Percentiles rank a stretch among this genome's conserved stretches.
These are phyloP conservation scores for Pseudomyrmex pallidus DNA, from an alignment of 1,140 invertebrate genomes.

Conservation along the genomic window DNA sequence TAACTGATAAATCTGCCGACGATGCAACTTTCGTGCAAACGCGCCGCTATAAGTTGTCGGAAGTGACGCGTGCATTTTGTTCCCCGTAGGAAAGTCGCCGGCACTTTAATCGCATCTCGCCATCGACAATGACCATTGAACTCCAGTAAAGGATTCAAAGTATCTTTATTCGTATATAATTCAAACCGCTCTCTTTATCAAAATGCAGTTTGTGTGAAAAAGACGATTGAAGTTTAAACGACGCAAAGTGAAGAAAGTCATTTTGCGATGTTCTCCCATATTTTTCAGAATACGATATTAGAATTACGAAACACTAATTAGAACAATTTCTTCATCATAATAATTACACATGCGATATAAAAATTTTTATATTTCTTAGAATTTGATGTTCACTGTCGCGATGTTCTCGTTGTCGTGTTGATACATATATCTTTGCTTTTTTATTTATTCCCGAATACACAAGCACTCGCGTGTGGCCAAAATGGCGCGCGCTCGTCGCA, in stretches of 20 bases:
- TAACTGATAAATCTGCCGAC: conserved; percentile 53
- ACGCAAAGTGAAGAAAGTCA: neutral
- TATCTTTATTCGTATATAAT: neutral
- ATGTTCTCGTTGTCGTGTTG: neutral
- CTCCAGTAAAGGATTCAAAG: neutral
- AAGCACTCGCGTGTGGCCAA: neutral
- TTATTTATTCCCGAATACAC: conserved; percentile 15
- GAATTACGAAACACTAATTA: too few species aligned
- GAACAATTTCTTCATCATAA: too few species aligned
- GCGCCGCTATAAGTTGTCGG: conserved; percentile 29
- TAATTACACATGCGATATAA: too few species aligned
- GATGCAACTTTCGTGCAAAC: conserved; percentile 39
- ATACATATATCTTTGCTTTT: neutral
- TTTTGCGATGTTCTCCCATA: too few species aligned
- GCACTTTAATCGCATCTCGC: conserved; percentile 19
- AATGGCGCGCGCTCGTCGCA: conserved; percentile 47
- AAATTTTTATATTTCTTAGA: neutral
- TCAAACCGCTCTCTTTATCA: neutral
- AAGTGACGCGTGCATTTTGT: conserved; percentile 45
- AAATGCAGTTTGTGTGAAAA: too few species aligned
- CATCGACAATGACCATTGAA: conserved; percentile 27
- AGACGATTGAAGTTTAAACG: too few species aligned
- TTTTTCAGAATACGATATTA: too few species aligned
- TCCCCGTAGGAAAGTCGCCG: conserved; percentile 4
- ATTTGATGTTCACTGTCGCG: neutral